These are phyloP conservation scores for Spialia ferax DNA, from an alignment of 2,888 invertebrate genomes.

Conservation along the genomic window DNA sequence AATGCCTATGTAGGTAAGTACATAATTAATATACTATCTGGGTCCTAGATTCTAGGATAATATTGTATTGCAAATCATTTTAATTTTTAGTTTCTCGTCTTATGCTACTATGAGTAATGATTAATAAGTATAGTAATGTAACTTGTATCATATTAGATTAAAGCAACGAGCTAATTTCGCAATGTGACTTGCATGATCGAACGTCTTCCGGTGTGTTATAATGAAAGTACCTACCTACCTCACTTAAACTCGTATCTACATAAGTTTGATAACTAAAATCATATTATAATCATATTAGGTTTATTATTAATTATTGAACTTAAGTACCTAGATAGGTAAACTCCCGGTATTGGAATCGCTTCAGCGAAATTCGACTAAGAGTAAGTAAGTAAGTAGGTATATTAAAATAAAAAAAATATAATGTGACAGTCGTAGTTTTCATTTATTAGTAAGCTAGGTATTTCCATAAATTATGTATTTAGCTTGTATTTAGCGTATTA, in stretches of 20 bases:
- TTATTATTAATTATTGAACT: conserved; percentile 5
- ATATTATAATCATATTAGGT: too few relatives aligned
- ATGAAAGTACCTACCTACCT: conserved; percentile 49
- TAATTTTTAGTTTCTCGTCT: background rate
- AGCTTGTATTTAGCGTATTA: too few relatives aligned
- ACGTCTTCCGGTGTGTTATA: conserved; percentile 58
- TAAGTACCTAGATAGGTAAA: background rate
- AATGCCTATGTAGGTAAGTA: too few relatives aligned
- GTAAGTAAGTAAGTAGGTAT: too few relatives aligned
- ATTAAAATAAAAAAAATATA: too few relatives aligned
- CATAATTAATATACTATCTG: too few relatives aligned
- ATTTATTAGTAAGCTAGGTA: too few relatives aligned
- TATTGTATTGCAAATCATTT: background rate
- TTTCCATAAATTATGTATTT: background rate
- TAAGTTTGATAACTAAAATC: conserved; percentile 6
- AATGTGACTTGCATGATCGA: conserved; percentile 60
- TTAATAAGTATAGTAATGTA: conserved; percentile 4
- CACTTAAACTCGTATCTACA: conserved; percentile 1
- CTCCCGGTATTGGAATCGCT: background rate
- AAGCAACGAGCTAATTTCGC: conserved; percentile 45
- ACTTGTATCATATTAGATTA: conserved; percentile 17
- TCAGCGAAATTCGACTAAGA: too few relatives aligned
- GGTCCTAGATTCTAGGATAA: too few relatives aligned
- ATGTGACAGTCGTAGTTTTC: too few relatives aligned
- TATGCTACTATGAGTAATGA: background rate